phyloP scores from a whole-genome alignment of 2,113 vertebrate genomes.

The Sciurus niger region DNA sequence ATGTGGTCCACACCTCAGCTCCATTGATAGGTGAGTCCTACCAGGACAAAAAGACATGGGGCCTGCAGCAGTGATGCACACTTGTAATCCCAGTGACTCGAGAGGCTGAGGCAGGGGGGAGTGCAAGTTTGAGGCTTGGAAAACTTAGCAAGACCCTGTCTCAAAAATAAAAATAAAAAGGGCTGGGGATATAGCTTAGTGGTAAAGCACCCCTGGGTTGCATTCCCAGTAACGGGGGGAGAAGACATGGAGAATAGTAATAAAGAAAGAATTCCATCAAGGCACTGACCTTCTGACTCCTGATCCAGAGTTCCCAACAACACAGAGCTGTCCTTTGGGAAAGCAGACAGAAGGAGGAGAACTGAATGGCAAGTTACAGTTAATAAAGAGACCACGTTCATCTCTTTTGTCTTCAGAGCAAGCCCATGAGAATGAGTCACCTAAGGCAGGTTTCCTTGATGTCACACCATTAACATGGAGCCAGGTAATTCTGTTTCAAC shows the following conservation, averaged over 20 bases:
- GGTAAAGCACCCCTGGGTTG: no score
- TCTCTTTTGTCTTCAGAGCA: neutral
- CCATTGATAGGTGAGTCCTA: neutral
- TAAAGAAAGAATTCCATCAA: neutral
- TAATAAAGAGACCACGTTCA: neutral
- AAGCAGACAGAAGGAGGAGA: no score
- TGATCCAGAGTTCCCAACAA: neutral
- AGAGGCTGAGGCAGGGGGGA: no score
- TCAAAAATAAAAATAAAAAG: no score
- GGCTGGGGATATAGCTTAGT: no score
- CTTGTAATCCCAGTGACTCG: no score
- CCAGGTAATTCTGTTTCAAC: neutral
- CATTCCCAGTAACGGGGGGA: no score
- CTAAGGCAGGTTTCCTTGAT: neutral
- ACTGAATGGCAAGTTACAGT: fast-evolving
- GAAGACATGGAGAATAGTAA: neutral
- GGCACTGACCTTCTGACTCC: neutral
- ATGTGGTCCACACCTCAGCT: neutral
- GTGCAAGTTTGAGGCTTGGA: no score
- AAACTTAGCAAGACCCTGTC: no score
- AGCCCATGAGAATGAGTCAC: neutral
- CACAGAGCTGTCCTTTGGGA: neutral
- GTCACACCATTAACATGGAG: neutral
- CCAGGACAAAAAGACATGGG: neutral
- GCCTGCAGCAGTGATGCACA: no score